Conservation (phyloP, 2,113 vertebrate species). For the Oncorhynchus masou region DNA sequence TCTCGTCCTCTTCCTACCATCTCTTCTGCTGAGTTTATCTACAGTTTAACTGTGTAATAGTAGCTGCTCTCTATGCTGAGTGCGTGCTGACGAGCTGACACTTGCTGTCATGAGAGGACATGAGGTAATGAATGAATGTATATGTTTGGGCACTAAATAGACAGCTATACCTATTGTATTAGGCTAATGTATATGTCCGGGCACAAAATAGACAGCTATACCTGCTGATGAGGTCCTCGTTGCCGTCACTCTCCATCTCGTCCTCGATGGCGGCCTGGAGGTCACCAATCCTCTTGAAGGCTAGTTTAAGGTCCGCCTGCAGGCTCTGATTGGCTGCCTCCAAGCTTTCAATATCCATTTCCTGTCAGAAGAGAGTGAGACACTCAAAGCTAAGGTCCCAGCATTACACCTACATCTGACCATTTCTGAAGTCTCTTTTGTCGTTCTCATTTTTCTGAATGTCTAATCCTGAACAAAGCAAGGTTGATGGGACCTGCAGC, state of each 20-base stretch:
- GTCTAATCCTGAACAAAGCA: too few relatives aligned
- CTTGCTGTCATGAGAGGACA: not conserved
- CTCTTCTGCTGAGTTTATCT: not conserved
- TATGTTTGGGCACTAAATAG: not conserved
- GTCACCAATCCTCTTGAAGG: conserved; percentile 98
- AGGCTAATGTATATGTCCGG: not conserved
- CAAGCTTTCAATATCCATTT: conserved; percentile 96
- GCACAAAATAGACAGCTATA: conserved; percentile 48
- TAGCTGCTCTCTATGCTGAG: not conserved
- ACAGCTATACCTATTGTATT: conserved; percentile 81
- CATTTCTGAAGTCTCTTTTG: too few relatives aligned
- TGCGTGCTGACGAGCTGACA: not conserved
- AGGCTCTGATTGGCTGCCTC: conserved; percentile 98
- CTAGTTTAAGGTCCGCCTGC: conserved; percentile 92
- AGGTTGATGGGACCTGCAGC: too few relatives aligned
- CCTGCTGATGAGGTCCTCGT: conserved; percentile 98
- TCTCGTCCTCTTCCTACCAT: not conserved
- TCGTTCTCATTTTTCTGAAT: too few relatives aligned
- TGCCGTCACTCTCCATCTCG: conserved; percentile 98
- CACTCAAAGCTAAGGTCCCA: not conserved
- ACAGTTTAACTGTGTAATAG: not conserved
- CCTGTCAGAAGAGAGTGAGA: conserved; percentile 65
- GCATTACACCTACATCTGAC: too few relatives aligned
- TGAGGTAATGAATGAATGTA: not conserved
- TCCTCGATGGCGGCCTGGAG: conserved; percentile 97